Base-by-base conservation (phyloP, 92 coral and sea anemone genomes). In the Heteractis magnifica region DNA sequence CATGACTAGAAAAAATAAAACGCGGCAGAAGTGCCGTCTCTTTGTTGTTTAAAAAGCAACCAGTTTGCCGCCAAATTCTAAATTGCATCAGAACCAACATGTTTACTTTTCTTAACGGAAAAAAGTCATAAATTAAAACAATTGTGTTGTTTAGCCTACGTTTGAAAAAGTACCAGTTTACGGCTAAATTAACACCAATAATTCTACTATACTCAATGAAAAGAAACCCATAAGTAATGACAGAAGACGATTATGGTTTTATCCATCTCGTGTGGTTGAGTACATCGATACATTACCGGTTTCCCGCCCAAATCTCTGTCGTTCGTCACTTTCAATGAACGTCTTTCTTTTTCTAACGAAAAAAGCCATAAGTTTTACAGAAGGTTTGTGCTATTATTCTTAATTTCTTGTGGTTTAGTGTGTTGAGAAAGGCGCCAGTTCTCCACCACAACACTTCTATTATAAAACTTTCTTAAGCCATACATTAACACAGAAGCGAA, bases 331-430 rank as follows among this genome's bases (percentile, higher is more conserved):
- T 18, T 62, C 44, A 34, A 34, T 34, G 44, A 34, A 34, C 44
- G 70, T n/a, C 26, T 6, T 10, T 62, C 26, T 19, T 62, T 13
- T 59, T 59, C 5, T 18, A 72, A 26, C 26, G 1, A 41, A 70
- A 70, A 19, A 19, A 8, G 10, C 10, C 16, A 19, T 70, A 7
- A 12, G 6, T 13, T 58, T 58, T 58, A 0, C 2, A 2, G 44
- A 0, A 34, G 44, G 44, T 34, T 53, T 8, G 58, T 53, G n/a
- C 71, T 64, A 20, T 18, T 64, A 19, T 73, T 44, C 77, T 13
- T 34, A 11, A 15, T 73, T 49, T 75, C 79, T 75, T 75, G 79
- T 75, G 56, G 79, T 49, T 75, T 49, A 16, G 56, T 49, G 23
- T 75, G 79, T 49, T 49, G 7, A 8, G 49, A 52, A 75, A 6